Evolutionary conservation across 2,888 invertebrate species (phyloP), one percentile per base, ranked within the genome.

Genomic region (Drosophila rubida): DNA sequence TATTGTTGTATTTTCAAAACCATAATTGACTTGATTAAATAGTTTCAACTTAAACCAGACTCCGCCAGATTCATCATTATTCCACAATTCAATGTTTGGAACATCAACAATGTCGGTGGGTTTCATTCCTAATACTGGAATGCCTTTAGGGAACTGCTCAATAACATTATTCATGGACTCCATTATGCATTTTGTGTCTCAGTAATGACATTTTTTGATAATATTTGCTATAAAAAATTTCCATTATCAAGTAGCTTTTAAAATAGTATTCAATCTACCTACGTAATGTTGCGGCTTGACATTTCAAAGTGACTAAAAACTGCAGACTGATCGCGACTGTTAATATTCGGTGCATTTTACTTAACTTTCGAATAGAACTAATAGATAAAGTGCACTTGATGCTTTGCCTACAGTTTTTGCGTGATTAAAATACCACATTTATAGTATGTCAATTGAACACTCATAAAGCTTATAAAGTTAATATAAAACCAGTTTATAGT

Each of bases 1-100:
- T 19, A 83, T 66, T 2, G 68, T 81, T 32, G 73, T 54, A 45
- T 73, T 75, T 42, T 80, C 75, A 35, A 83, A 70, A 4, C 83
- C 83, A 58, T 70, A 64, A 16, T 64, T 73, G 1, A 50, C 23
- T 50, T 69, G 69, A 44, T 78, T 50, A 8, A 8, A 75, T 1
- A 73, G 16, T 5, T 49, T 45, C 5, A 67, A 73, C 2, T 51
- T 7, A 41, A 65, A 57, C 65, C 60, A 63, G 44, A 39, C 9
- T 0, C 48, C 48, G 2, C 51, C 57, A 4, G 22, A 2, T 5
- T 39, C n/a, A 0, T 23, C 39, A 32, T 44, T 65, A 30, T 69
- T 69, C 55, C 61, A 63, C 0, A 77, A 5, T 1, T 65, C 27
- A 22, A 44, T n/a, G 16, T 75, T 45, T 8, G 30, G 42, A 7